phyloP scores from a whole-genome alignment of 2,113 vertebrate genomes.

The Hemicordylus capensis region DNA sequence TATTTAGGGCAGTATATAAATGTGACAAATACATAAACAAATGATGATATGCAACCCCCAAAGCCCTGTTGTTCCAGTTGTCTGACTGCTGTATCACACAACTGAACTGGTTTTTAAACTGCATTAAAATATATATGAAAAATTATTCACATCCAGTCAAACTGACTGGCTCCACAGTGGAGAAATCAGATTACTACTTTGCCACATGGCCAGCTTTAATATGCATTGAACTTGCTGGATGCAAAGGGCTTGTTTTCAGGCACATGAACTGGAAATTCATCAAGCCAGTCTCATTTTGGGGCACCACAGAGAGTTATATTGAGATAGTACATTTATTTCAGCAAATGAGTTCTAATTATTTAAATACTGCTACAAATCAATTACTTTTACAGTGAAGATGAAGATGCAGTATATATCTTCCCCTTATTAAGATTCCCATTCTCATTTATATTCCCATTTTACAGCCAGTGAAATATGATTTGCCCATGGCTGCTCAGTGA shows the following conservation, averaged over 20 bases:
- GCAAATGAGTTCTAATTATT: conserved; percentile 29
- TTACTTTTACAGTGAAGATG: neutral
- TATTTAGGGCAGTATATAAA: too few relatives aligned
- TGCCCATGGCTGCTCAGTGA: neutral
- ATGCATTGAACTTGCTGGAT: neutral
- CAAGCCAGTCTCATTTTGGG: neutral
- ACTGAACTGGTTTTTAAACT: neutral
- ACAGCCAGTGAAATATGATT: neutral
- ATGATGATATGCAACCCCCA: neutral
- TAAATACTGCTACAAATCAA: conserved; percentile 24
- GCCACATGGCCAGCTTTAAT: neutral
- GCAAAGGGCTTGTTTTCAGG: neutral
- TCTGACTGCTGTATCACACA: neutral
- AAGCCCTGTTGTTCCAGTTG: neutral
- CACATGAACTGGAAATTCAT: neutral
- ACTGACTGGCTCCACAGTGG: neutral
- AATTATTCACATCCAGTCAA: neutral
- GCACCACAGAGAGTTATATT: conserved; percentile 7
- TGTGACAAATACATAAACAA: too few relatives aligned
- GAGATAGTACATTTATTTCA: conserved; percentile 14
- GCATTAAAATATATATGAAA: neutral
- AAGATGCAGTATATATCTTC: neutral
- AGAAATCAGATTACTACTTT: neutral
- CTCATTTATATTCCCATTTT: neutral
- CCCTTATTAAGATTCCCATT: neutral